Evolutionary conservation across 2,888 invertebrate species (phyloP), one percentile per base, ranked within the genome.

Genomic region (Meiosimyza decipiens): DNA sequence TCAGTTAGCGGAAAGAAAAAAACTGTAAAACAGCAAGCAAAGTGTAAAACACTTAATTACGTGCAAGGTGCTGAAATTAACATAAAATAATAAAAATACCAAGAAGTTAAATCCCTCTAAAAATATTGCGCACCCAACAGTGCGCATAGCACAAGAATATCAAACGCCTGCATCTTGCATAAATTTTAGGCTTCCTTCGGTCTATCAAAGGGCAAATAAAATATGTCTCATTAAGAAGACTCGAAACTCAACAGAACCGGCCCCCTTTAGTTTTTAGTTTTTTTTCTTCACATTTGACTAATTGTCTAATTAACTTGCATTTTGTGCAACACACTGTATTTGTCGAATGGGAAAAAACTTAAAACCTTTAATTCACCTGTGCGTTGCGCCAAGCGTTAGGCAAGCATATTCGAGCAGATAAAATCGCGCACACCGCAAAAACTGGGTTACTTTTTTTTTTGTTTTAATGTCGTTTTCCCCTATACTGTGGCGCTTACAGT

Each of bases 11-110:
- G n/a, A 1, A 62, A 15, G 47, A 40, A 62, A 28, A 57, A 6
- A 3, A 12, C 16, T 18, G 18, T 13, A 22, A 28, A 57, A 57
- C 18, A 28, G 18, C 16, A 47, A 15, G n/a, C 52, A 59, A 47
- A 72, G 72, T 73, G 80, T 82, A 80, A 40, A 81, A 80, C 80
- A 80, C 80, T 82, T 81, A 82, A 81, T 81, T 80, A 82, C 73
- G 76, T 75, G 67, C 54, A 62, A 54, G 60, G 72, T 64, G 33
- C 62, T 12, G 40, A 67, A 54, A 67, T 67, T 67, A 40, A 55
- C 67, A 67, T 67, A 55, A 59, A 59, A 28, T 22, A 57, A n/a
- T 16, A 57, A 57, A 57, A 57, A 57, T 28, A 28, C 9, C 9
- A 9, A 40, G 40, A 7, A 40, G 40, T 4, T 2, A 40, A 40